Evolutionary conservation across 2,888 invertebrate species (phyloP).

Genomic region (Agapetus fuscipes): DNA sequence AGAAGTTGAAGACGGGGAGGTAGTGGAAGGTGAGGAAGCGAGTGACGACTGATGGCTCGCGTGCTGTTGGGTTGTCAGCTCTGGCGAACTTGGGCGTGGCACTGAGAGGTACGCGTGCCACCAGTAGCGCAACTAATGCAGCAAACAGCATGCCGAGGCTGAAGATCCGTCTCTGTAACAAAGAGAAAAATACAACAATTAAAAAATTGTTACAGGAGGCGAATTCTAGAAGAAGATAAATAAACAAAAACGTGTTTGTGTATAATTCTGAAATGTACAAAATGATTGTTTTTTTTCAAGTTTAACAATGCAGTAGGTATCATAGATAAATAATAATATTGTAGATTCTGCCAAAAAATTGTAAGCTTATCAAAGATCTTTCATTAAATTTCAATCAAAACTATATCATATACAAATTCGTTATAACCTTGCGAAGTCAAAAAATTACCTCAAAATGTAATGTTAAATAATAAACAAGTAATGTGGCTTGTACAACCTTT

Average conservation of each 20-base stretch:
- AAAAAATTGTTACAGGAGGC: too few relatives aligned
- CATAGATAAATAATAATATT: slow-evolving; percentile 1
- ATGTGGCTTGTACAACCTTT: too few relatives aligned
- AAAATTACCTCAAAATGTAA: too few relatives aligned
- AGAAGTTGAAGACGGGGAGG: slow-evolving; percentile 84
- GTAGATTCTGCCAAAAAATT: slow-evolving; percentile 2
- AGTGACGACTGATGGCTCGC: slow-evolving; percentile 68
- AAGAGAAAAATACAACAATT: slow-evolving; percentile 3
- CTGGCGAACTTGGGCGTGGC: slow-evolving; percentile 76
- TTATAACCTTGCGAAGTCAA: too few relatives aligned
- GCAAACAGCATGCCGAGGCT: slow-evolving; percentile 59
- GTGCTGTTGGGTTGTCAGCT: slow-evolving; percentile 94
- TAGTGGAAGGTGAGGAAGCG: slow-evolving; percentile 85
- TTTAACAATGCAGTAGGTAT: slow-evolving; percentile 1
- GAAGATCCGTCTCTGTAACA: slow-evolving; percentile 58
- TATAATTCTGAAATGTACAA: too few relatives aligned
- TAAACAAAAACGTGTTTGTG: slow-evolving; percentile 20
- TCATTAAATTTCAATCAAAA: too few relatives aligned
- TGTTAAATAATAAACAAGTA: too few relatives aligned
- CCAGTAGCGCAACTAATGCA: slow-evolving; percentile 58
- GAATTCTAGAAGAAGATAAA: slow-evolving; percentile 17
- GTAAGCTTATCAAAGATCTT: slow-evolving; percentile 7
- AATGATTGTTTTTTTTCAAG: too few relatives aligned
- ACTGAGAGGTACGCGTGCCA: slow-evolving; percentile 70
- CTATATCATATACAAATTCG: too few relatives aligned